Conservation (phyloP, 2,888 invertebrate species). For the Coronaproctus castanopsis region DNA sequence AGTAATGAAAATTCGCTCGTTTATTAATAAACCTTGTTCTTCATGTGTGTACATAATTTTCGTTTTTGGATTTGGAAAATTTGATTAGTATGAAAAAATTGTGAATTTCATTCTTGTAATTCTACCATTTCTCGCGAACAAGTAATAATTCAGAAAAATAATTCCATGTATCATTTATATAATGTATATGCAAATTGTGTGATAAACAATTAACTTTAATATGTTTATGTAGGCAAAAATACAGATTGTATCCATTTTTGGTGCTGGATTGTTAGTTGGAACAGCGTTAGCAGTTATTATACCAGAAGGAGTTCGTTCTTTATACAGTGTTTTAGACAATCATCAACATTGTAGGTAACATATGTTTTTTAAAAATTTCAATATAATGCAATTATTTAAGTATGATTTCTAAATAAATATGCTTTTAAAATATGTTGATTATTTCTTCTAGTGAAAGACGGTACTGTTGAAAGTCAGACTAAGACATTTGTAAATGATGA, state of each 20-base stretch:
- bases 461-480: slow-evolving; percentile 7
- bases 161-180: too few relatives aligned
- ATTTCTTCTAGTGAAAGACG: too few relatives aligned
- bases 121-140: slow-evolving; percentile 87
- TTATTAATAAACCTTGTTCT: too few relatives aligned
- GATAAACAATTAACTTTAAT: too few relatives aligned
- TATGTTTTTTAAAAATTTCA: background rate
- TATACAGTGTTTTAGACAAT: slow-evolving; percentile 29
- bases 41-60: too few relatives aligned
- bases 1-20: too few relatives aligned
- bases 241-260: slow-evolving; percentile 80
- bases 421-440: too few relatives aligned
- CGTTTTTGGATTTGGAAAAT: too few relatives aligned
- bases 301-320: slow-evolving; percentile 86
- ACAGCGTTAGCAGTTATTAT: slow-evolving; percentile 95
- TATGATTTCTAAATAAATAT: too few relatives aligned
- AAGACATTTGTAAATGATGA: slow-evolving; percentile 10
- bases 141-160: too few relatives aligned
- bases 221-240: slow-evolving; percentile 57
- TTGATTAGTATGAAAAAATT: too few relatives aligned
- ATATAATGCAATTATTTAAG: background rate
- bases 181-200: too few relatives aligned
- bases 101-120: slow-evolving; percentile 82
- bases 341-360: background rate
- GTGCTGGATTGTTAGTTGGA: slow-evolving; percentile 90